These are phyloP conservation scores for Drosophila teissieri DNA, from an alignment of 1,140 invertebrate species.

Conservation along the genomic window DNA sequence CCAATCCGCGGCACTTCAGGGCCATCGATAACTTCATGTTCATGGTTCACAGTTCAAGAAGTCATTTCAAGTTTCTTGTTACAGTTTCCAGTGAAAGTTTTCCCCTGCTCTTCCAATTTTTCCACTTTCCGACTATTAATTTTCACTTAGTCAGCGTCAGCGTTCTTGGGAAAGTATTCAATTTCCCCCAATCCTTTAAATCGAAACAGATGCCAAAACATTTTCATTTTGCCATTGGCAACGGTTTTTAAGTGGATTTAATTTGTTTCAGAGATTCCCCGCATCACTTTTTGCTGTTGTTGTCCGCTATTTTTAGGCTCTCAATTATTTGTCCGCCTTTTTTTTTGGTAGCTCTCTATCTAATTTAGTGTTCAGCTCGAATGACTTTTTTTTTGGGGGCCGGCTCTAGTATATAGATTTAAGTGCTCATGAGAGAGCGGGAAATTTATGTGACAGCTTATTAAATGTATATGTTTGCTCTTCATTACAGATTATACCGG, in stretches of 20 bases:
- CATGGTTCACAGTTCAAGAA: slow-evolving; percentile 78
- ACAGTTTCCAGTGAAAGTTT: slow-evolving; percentile 75
- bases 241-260: slow-evolving; percentile 54
- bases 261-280: slow-evolving; percentile 34
- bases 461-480: slow-evolving; percentile 78
- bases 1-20: slow-evolving; percentile 8
- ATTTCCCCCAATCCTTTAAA: slow-evolving; percentile 76
- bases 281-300: neutral
- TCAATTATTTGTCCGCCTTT: slow-evolving; percentile 17
- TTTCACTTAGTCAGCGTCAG: slow-evolving; percentile 72
- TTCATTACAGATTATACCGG: slow-evolving; percentile 75
- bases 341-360: slow-evolving; percentile 31
- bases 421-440: slow-evolving; percentile 61
- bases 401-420: slow-evolving; percentile 33
- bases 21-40: slow-evolving; percentile 26
- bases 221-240: slow-evolving; percentile 55
- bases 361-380: slow-evolving; percentile 61
- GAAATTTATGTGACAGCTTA: slow-evolving; percentile 77
- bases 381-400: slow-evolving; percentile 28
- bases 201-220: slow-evolving; percentile 77
- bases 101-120: slow-evolving; percentile 7
- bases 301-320: slow-evolving; percentile 61
- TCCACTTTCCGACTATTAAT: slow-evolving; percentile 56
- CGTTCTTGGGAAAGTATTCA: slow-evolving; percentile 63
- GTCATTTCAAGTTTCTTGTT: slow-evolving; percentile 78